Evolutionary conservation across 2,113 vertebrate genomes (phyloP).

Genomic region (Gasterosteus nipponicus): DNA sequence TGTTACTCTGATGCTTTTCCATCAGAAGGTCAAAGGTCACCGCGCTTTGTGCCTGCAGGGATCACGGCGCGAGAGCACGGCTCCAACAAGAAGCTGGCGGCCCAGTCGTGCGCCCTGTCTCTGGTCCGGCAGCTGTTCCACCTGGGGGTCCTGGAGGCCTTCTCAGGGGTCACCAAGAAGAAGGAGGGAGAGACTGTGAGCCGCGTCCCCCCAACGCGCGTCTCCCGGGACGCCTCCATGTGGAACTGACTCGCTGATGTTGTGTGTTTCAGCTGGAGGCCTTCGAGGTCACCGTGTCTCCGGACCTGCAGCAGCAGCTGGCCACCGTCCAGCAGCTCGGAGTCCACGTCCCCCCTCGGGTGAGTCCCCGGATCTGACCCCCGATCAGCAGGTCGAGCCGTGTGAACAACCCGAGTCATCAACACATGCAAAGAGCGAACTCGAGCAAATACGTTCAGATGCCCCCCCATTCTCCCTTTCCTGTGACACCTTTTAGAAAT

Average conservation of each 20-base stretch:
- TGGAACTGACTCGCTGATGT: background rate
- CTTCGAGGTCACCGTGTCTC: constrained; percentile 83
- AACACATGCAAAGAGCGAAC: no score
- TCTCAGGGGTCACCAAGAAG: constrained; percentile 92
- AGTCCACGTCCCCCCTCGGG: constrained; percentile 80
- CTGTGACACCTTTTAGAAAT: no score
- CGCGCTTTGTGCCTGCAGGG: constrained; percentile 71
- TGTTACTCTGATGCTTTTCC: no score
- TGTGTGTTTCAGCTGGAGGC: constrained; percentile 84
- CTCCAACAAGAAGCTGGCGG: constrained; percentile 97
- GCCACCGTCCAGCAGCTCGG: constrained; percentile 83
- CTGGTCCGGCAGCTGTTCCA: constrained; percentile 95
- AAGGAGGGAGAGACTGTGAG: constrained; percentile 88
- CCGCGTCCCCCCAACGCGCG: no score
- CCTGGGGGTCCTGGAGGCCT: constrained; percentile 90
- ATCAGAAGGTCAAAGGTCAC: no score
- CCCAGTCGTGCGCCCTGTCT: constrained; percentile 94
- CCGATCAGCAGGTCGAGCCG: background rate
- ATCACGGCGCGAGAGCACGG: constrained; percentile 93
- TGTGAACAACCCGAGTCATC: no score
- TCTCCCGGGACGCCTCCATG: no score
- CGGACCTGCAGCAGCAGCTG: constrained; percentile 87
- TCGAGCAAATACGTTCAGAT: no score
- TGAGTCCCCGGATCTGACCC: constrained; percentile 48
- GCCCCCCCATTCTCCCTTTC: no score